Base-by-base conservation (phyloP, 2,113 vertebrate genomes). In the Phyllostomus discolor region DNA sequence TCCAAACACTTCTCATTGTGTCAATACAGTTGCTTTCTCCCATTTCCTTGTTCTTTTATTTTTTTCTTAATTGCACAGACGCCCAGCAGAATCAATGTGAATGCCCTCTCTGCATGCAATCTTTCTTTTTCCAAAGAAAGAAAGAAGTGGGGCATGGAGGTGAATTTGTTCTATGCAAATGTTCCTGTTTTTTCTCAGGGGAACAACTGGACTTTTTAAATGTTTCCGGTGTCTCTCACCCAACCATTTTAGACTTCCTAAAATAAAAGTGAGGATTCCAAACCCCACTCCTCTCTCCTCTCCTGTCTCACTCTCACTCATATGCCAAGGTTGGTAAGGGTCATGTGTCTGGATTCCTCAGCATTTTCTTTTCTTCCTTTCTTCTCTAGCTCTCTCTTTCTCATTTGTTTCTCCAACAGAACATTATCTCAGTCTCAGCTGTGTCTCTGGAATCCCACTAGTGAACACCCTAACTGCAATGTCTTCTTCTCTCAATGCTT, bases 191-290 rank as follows among this genome's bases (percentile, higher is more conserved):
- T 96, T 96, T 94, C 96, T 95, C 81, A 54, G 92, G 5, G 0
- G n/a, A 97, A 97, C 91, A 95, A 94, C 72, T 67, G 31, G 75
- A 94, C 62, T 86, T 76, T 88, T 93, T 79, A 16, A 66, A 70
- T 48, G 46, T 62, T 76, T 9, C 79, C 17, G 1, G 54, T 87
- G 96, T 97, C 95, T 98, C 91, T 97, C 93, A 33, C 89, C n/a
- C 64, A 41, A 97, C 96, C 86, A 72, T 97, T 97, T 97, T 96
- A 97, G 91, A 69, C 54, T 96, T 96, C 89, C 95, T 89, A 96
- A 97, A 98, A 96, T 97, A 97, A 94, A 97, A 98, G 96, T 96
- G 96, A 97, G 70, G 81, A 94, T 91, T 95, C 85, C 33, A 28
- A 93, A 62, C 82, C 38, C 66, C 76, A 78, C 48, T 73, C 9